Conservation (phyloP, 2,888 invertebrate species). For the Onthophagus sagittarius region DNA sequence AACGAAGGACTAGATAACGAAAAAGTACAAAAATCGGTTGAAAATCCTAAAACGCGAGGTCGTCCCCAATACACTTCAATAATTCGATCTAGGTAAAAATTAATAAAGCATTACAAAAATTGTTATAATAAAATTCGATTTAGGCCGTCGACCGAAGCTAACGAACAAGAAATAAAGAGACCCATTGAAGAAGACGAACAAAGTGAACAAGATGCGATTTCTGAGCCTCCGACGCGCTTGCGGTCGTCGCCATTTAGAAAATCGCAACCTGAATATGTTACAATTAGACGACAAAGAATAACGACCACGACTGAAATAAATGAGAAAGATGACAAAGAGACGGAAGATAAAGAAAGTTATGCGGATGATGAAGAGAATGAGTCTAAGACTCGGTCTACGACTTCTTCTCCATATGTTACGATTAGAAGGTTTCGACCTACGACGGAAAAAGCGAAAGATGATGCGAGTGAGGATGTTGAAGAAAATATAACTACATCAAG, state of each 20-base stretch:
- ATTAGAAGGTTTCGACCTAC: slow-evolving; percentile 28
- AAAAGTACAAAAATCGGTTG: slow-evolving; percentile 36
- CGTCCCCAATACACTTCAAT: slow-evolving; percentile 48
- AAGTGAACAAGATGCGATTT: slow-evolving; percentile 31
- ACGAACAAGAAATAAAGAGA: slow-evolving; percentile 30
- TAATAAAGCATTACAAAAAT: neutral
- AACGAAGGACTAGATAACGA: slow-evolving; percentile 49
- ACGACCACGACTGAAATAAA: slow-evolving; percentile 42
- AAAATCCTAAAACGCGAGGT: slow-evolving; percentile 45
- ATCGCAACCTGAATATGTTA: slow-evolving; percentile 59
- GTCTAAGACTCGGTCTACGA: slow-evolving; percentile 12
- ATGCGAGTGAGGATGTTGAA: neutral
- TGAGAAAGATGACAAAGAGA: slow-evolving; percentile 25
- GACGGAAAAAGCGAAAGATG: slow-evolving; percentile 6
- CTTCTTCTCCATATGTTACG: slow-evolving; percentile 25
- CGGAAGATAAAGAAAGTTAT: slow-evolving; percentile 30
- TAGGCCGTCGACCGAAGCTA: slow-evolving; percentile 37
- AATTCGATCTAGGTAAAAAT: slow-evolving; percentile 37
- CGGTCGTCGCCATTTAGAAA: slow-evolving; percentile 12
- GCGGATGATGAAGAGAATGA: slow-evolving; percentile 30
- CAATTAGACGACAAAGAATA: slow-evolving; percentile 60
- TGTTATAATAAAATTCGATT: neutral
- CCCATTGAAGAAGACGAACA: slow-evolving; percentile 36
- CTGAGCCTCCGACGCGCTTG: slow-evolving; percentile 34
- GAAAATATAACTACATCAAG: neutral